phyloP scores from a whole-genome alignment of 2,113 vertebrate species.

The Megatriorchis doriae region DNA sequence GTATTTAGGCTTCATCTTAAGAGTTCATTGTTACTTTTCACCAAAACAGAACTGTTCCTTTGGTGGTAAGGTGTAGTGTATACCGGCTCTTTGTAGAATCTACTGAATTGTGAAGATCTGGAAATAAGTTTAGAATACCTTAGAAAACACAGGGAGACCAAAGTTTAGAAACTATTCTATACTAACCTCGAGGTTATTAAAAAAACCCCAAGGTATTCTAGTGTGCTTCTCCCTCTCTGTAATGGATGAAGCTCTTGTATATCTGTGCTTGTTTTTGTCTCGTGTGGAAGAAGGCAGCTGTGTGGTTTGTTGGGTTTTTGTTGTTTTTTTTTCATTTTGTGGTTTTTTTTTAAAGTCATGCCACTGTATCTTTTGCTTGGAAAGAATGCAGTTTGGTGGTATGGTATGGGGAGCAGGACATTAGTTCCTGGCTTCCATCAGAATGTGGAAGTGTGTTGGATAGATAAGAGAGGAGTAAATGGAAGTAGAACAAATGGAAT shows the following conservation, averaged over 20 bases:
- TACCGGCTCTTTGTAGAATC: background rate
- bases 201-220: background rate
- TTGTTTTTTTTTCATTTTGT: background rate
- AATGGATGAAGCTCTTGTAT: background rate
- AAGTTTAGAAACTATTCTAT: background rate
- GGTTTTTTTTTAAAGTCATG: background rate
- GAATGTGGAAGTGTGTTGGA: background rate
- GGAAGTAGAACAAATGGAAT: background rate
- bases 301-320: background rate
- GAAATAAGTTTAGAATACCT: background rate
- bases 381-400: background rate
- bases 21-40: background rate
- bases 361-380: background rate
- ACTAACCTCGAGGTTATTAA: background rate
- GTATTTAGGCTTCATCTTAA: background rate
- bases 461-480: background rate
- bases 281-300: background rate
- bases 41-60: background rate
- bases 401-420: background rate
- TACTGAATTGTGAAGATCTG: background rate
- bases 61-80: background rate
- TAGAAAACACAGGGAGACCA: background rate
- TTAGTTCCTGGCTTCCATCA: background rate
- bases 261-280: background rate
- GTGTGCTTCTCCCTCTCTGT: background rate